Evolutionary conservation across 2,888 invertebrate genomes (phyloP).

Genomic region (Monochamus alternatus): DNA sequence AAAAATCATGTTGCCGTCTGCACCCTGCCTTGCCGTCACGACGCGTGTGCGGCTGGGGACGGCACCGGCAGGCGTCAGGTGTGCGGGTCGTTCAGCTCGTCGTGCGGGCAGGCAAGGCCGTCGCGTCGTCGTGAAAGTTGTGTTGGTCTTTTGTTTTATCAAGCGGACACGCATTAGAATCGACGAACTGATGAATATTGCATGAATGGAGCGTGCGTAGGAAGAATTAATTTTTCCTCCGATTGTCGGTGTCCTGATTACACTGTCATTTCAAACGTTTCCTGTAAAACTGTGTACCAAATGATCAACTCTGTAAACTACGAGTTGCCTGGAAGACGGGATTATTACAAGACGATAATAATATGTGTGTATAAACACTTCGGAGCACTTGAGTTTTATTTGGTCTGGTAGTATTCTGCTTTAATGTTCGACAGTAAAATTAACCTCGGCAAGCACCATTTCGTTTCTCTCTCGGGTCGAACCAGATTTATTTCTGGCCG

Average conservation of each 20-base stretch:
- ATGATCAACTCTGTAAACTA: no score
- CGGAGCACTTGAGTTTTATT: constrained; percentile 17
- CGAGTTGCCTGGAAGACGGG: no score
- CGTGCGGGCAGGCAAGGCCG: neutral
- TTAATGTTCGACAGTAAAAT: constrained; percentile 34
- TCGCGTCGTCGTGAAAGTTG: neutral
- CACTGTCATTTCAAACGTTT: neutral
- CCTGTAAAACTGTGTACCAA: no score
- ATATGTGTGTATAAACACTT: neutral
- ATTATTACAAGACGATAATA: no score
- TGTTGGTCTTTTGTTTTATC: neutral
- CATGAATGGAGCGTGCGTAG: neutral
- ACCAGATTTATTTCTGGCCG: constrained; percentile 30
- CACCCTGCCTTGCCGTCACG: no score
- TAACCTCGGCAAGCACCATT: constrained; percentile 27
- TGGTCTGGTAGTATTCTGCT: constrained; percentile 23
- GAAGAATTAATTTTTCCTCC: neutral
- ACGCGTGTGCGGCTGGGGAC: no score
- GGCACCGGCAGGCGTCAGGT: no score
- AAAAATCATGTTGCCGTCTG: no score
- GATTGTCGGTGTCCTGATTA: neutral
- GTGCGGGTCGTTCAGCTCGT: no score
- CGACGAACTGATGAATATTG: neutral
- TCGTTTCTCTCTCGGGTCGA: constrained; percentile 22
- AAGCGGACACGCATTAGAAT: neutral